These are phyloP conservation scores for Magallana gigas DNA, from an alignment of 1,140 invertebrate species.

Conservation along the genomic window DNA sequence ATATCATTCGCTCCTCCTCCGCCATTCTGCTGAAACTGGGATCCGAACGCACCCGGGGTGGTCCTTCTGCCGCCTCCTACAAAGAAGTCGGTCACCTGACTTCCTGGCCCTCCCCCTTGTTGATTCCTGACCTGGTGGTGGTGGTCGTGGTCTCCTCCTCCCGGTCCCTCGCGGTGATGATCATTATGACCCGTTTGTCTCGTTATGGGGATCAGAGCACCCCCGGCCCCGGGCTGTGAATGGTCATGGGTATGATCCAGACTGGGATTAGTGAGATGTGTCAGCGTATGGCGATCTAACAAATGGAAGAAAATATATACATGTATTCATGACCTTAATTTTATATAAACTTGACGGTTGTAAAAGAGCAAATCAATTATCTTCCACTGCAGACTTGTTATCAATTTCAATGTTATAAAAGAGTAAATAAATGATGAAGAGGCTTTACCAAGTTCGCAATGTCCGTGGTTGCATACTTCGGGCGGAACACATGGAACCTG, in stretches of 20 bases:
- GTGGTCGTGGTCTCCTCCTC: background rate
- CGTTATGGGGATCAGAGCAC: background rate
- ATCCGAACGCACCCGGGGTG: background rate
- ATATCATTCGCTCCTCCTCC: background rate
- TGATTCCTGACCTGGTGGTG: background rate
- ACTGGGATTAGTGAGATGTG: background rate
- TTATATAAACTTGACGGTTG: background rate
- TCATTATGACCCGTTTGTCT: background rate
- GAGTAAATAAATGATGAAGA: no score
- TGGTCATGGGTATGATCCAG: background rate
- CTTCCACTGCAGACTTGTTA: no score
- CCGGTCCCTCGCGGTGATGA: background rate
- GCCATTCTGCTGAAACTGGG: background rate
- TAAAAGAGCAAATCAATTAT: no score
- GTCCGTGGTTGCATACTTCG: background rate
- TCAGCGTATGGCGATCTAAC: background rate
- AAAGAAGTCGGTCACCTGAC: background rate
- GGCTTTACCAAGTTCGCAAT: slow-evolving; percentile 11
- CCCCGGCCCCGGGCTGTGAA: background rate
- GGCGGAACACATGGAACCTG: background rate
- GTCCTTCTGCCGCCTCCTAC: background rate
- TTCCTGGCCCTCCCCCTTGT: background rate
- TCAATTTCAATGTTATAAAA: no score
- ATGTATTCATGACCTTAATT: background rate
- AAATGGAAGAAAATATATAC: background rate